Percentiles rank a stretch among this genome's conserved stretches.
These are phyloP conservation scores for Atopsyche davidsoni DNA, from an alignment of 1,140 invertebrate genomes.

Conservation along the genomic window DNA sequence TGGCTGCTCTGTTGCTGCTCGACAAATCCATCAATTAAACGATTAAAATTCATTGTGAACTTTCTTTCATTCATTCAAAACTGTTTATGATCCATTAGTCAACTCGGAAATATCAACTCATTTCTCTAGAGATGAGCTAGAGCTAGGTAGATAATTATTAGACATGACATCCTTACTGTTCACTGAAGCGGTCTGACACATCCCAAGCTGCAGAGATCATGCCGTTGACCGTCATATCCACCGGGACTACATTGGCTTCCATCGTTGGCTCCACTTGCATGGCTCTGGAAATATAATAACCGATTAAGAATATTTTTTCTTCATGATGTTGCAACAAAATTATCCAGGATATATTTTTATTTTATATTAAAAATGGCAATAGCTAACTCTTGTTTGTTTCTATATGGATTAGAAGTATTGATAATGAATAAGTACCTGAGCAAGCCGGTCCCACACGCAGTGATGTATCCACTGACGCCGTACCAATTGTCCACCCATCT, in stretches of 20 bases:
- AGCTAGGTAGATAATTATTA: constrained; percentile 27
- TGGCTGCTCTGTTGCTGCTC: neutral
- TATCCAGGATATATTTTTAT: no score
- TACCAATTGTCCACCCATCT: constrained; percentile 87
- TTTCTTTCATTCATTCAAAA: no score
- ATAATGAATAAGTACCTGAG: constrained; percentile 42
- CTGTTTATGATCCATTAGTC: no score
- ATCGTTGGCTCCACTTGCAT: constrained; percentile 49
- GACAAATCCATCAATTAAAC: no score
- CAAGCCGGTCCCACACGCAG: constrained; percentile 18
- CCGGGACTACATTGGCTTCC: constrained; percentile 68
- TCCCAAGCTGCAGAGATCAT: constrained; percentile 66
- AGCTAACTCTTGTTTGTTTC: no score
- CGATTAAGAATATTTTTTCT: neutral
- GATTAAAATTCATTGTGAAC: no score
- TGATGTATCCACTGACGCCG: constrained; percentile 62
- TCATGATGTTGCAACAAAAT: no score
- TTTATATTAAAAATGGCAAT: no score
- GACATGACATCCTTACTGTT: constrained; percentile 25
- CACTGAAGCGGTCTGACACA: constrained; percentile 28
- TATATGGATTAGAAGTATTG: no score
- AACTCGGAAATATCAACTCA: no score
- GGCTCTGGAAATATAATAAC: constrained; percentile 34
- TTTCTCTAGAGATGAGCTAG: no score
- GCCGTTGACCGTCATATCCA: constrained; percentile 68